phyloP scores from a whole-genome alignment of 2,797 vertebrate genomes.

The Iguana delicatissima region DNA sequence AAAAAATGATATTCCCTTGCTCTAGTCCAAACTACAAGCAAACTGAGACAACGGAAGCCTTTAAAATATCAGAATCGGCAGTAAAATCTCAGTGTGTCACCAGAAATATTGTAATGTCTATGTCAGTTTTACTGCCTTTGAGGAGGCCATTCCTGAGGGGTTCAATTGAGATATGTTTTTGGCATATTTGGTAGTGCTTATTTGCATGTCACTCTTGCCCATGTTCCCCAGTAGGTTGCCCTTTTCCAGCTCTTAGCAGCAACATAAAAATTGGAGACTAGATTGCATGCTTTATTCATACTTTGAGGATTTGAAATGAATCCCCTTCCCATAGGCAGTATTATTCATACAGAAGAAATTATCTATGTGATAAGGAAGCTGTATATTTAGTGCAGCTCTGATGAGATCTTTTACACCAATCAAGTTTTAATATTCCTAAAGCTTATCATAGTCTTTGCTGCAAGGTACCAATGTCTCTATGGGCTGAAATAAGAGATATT shows the following conservation, averaged over 20 bases:
- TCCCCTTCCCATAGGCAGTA: background rate
- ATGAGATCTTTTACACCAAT: conserved; percentile 37
- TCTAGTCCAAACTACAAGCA: background rate
- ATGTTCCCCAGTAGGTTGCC: conserved; percentile 47
- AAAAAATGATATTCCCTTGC: no score
- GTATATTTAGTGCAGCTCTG: conserved; percentile 34
- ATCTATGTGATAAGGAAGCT: conserved; percentile 16
- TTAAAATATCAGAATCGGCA: background rate
- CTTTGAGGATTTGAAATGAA: background rate
- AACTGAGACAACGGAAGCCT: background rate
- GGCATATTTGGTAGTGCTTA: conserved; percentile 22
- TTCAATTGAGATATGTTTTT: conserved; percentile 16
- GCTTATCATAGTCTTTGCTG: background rate
- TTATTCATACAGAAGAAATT: conserved; percentile 38
- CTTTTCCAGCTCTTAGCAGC: conserved; percentile 41
- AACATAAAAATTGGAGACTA: conserved; percentile 53
- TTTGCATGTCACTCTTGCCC: conserved; percentile 45
- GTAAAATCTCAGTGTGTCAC: no score
- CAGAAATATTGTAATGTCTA: background rate
- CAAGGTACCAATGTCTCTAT: conserved; percentile 35
- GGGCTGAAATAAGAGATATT: conserved; percentile 21
- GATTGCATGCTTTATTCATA: conserved; percentile 15
- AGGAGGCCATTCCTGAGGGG: background rate
- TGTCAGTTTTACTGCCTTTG: background rate
- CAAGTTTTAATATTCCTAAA: conserved; percentile 26